A percentile compares a stretch with the other conserved stretches of the same genome.
phyloP scores from a whole-genome alignment of 1,140 invertebrate species.

The Papilio aristodemus region DNA sequence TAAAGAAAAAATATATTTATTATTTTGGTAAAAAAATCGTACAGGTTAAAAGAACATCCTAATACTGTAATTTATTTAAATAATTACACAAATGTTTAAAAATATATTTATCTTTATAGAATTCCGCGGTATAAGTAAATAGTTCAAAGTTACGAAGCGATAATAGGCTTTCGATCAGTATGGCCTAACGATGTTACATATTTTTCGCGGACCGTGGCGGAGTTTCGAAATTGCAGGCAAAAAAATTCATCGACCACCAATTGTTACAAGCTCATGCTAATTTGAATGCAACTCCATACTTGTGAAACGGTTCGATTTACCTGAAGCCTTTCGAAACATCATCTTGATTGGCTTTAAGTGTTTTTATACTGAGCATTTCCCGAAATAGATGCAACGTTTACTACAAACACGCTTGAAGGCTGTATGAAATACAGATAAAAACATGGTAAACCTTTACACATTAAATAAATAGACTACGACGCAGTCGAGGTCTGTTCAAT shows the following conservation, averaged over 20 bases:
- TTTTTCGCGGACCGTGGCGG: conserved; percentile 67
- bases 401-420: not conserved
- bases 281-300: conserved; percentile 51
- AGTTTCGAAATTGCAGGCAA: conserved; percentile 60
- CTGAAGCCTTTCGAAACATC: conserved; percentile 36
- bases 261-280: conserved; percentile 69
- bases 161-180: conserved; percentile 55
- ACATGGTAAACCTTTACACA: too few species aligned
- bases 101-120: not conserved
- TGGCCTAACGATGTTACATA: conserved; percentile 68
- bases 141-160: conserved; percentile 39
- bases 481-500: too few species aligned
- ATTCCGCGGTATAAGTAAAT: not conserved
- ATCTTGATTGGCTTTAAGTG: conserved; percentile 28
- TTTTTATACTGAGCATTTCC: conserved; percentile 21
- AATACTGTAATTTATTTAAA: too few species aligned
- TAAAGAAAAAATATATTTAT: too few species aligned
- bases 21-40: too few species aligned
- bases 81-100: not conserved
- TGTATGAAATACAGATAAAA: conserved; percentile 1
- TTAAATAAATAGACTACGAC: too few species aligned
- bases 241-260: conserved; percentile 57
- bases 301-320: conserved; percentile 37
- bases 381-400: not conserved
- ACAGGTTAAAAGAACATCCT: too few species aligned